Evolutionary conservation across 2,888 invertebrate species (phyloP).

Genomic region (Hermodice carunculata): DNA sequence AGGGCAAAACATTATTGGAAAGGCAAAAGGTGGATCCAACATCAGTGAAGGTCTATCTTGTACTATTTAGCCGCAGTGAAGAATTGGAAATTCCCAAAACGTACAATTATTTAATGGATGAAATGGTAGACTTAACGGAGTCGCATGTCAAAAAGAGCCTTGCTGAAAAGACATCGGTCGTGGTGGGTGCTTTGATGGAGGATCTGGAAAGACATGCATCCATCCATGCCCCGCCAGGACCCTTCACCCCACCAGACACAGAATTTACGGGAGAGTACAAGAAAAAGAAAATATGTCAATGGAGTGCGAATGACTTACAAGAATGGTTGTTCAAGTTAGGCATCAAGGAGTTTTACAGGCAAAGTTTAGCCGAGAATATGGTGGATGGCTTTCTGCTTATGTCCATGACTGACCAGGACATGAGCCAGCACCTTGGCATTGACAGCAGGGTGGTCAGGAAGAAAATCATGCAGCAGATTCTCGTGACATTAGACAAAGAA

Average conservation of each 20-base stretch:
- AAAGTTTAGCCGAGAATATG: slow-evolving; percentile 65
- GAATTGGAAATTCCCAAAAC: slow-evolving; percentile 55
- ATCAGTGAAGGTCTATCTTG: slow-evolving; percentile 56
- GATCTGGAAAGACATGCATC: slow-evolving; percentile 61
- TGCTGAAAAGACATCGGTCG: slow-evolving; percentile 64
- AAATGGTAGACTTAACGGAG: slow-evolving; percentile 52
- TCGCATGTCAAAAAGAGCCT: slow-evolving; percentile 51
- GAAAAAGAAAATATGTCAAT: slow-evolving; percentile 64
- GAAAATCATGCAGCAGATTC: slow-evolving; percentile 67
- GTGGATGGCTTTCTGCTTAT: slow-evolving; percentile 68
- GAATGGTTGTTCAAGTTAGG: slow-evolving; percentile 67
- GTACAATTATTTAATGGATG: slow-evolving; percentile 39
- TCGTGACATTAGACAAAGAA: slow-evolving; percentile 61
- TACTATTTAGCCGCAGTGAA: slow-evolving; percentile 52
- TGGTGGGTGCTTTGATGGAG: slow-evolving; percentile 62
- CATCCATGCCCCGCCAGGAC: slow-evolving; percentile 51
- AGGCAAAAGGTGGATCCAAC: slow-evolving; percentile 48
- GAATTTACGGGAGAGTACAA: slow-evolving; percentile 64
- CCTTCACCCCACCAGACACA: slow-evolving; percentile 50
- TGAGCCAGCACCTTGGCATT: slow-evolving; percentile 61
- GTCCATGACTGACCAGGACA: slow-evolving; percentile 65
- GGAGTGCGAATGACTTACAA: slow-evolving; percentile 63
- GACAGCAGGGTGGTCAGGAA: slow-evolving; percentile 65
- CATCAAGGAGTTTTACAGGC: slow-evolving; percentile 67
- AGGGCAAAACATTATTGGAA: slow-evolving; percentile 62